Evolutionary conservation across 2,113 vertebrate genomes (phyloP).

Genomic region (Grammatotria lemairii): DNA sequence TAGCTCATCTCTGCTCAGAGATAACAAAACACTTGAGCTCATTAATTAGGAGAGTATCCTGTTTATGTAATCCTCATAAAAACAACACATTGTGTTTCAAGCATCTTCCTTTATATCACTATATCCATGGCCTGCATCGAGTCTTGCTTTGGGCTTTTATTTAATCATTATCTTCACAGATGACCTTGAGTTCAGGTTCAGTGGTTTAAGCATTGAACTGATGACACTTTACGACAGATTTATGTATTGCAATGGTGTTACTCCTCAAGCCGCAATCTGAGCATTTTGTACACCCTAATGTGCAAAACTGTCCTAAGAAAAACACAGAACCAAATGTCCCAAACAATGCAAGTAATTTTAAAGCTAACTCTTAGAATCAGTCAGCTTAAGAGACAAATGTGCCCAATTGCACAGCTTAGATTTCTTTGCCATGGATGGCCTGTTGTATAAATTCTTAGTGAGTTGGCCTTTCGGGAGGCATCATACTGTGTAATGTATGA

Average conservation of each 20-base stretch:
- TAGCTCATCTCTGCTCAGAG: background rate
- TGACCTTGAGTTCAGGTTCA: background rate
- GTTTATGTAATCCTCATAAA: background rate
- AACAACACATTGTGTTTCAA: background rate
- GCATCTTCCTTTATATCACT: background rate
- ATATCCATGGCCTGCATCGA: background rate
- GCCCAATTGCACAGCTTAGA: background rate
- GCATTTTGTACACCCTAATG: background rate
- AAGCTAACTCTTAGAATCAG: background rate
- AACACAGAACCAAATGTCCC: background rate
- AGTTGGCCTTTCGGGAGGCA: background rate
- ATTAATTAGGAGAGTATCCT: background rate
- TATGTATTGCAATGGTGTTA: background rate
- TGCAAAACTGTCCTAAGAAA: background rate
- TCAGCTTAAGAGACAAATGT: background rate
- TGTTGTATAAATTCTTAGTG: background rate
- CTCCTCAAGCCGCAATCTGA: background rate
- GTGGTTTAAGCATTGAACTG: background rate
- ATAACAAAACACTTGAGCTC: background rate
- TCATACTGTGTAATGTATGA: background rate
- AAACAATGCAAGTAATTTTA: background rate
- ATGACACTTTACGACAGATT: background rate
- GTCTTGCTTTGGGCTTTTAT: background rate
- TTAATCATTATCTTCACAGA: background rate
- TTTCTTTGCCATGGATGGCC: background rate